These are phyloP conservation scores for Osmoderma eremita DNA, from an alignment of 2,888 invertebrate species.

Conservation along the genomic window DNA sequence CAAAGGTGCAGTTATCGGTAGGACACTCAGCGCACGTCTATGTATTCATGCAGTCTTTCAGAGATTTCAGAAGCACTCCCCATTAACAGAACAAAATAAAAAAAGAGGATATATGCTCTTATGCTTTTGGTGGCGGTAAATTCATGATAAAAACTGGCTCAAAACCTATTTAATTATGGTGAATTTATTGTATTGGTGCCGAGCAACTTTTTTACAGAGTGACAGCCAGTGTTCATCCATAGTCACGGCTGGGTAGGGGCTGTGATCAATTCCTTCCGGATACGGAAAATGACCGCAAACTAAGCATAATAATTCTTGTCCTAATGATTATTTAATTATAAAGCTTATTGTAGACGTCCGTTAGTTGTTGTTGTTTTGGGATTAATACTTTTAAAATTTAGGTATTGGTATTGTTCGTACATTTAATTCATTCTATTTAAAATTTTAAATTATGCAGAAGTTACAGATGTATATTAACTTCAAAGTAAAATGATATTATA, in stretches of 20 bases:
- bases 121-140: background rate
- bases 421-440: background rate
- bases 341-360: too few relatives aligned
- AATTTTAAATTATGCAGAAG: background rate
- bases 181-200: background rate
- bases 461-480: too few relatives aligned
- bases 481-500: background rate
- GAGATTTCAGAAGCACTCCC: too few relatives aligned
- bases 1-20: too few relatives aligned
- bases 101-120: slow-evolving; percentile 12
- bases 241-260: background rate
- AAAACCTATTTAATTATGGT: slow-evolving; percentile 16
- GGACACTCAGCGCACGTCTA: too few relatives aligned
- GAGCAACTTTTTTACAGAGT: slow-evolving; percentile 8
- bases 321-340: background rate
- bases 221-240: background rate
- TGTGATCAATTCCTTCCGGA: slow-evolving; percentile 25
- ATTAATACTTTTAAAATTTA: too few relatives aligned
- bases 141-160: slow-evolving; percentile 6
- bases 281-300: slow-evolving; percentile 21
- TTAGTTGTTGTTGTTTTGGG: too few relatives aligned
- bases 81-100: too few relatives aligned
- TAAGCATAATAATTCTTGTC: slow-evolving; percentile 8
- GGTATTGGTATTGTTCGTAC: too few relatives aligned
- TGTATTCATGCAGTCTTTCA: too few relatives aligned